Base-by-base conservation (phyloP, 2,888 invertebrate genomes). In the Xylophagus ater region DNA sequence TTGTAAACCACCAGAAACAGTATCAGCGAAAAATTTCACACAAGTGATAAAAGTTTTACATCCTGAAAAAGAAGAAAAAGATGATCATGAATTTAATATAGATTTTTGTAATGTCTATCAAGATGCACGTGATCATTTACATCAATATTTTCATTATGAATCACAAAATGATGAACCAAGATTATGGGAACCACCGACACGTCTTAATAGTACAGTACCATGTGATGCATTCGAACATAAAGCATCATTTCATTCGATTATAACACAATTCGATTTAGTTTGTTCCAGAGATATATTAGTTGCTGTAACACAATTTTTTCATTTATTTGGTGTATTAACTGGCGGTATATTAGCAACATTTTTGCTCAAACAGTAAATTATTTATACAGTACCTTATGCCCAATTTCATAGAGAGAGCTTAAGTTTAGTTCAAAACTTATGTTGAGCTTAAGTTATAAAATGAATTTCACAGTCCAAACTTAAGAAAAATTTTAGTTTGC, bases 231-330 rank as follows among this genome's bases (percentile, higher is more conserved):
- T 65, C 43, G 56, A 59, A 33, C 63, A 65, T 47, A 49, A 58
- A 34, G 49, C 60, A 2, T 54, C 57, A 30, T 64, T 54, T 42
- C 57, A 58, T 13, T 65, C 65, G 41, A 53, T 65, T 37, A 60
- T 65, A 34, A 65, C 65, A n/a, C 63, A 69, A 55, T 69, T 62
- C 43, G 63, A 67, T 55, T 52, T 69, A 40, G 67, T 67, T 8
- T 59, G 68, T 49, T 65, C 66, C n/a, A 56, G 65, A 28, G 62
- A 62, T 45, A 66, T 68, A 36, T 52, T 68, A 13, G 64, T 67
- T 23, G 64, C 66, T 24, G 61, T 66, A 12, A 66, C 67, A n/a
- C 68, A 69, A 49, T 66, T 65, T 55, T 67, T 66, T 53, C 68
- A 69, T 52, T 51, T 69, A 23, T 63, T 68, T 45, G 68, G 68